A percentile compares a stretch with the other conserved stretches of the same genome.
These are phyloP conservation scores for Neomonachus schauinslandi DNA, from an alignment of 2,113 vertebrate genomes.

Conservation along the genomic window DNA sequence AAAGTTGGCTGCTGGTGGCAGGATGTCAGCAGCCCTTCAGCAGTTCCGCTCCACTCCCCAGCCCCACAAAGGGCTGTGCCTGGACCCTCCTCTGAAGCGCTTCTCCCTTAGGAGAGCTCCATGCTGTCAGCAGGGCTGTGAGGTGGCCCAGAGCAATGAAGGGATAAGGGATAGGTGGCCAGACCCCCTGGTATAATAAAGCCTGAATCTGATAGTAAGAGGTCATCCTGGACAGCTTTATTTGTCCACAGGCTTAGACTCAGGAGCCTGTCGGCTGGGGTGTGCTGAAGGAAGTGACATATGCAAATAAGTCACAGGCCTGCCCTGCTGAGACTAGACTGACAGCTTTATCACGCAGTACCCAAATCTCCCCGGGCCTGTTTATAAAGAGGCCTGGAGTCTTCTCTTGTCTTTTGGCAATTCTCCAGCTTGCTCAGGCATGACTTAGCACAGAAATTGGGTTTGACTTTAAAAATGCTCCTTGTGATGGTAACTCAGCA, in stretches of 20 bases:
- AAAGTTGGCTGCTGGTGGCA: not conserved
- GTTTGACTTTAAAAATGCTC: conserved; percentile 63
- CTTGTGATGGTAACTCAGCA: not conserved
- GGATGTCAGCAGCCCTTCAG: not conserved
- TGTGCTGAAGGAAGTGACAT: conserved; percentile 30
- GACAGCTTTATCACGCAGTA: conserved; percentile 36
- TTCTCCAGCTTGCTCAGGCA: conserved; percentile 37
- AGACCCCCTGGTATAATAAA: not conserved
- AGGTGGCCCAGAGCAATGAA: not conserved
- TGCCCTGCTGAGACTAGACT: not conserved
- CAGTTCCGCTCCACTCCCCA: not conserved
- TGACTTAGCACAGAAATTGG: conserved; percentile 65
- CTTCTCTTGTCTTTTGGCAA: conserved; percentile 58
- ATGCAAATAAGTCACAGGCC: conserved; percentile 51
- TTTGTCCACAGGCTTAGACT: not conserved
- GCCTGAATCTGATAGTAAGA: not conserved
- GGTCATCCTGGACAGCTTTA: not conserved
- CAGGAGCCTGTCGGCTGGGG: not conserved
- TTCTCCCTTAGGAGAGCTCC: not conserved
- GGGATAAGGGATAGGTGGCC: not conserved
- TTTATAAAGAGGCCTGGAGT: conserved; percentile 32
- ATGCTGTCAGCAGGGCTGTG: not conserved
- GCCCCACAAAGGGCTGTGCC: not conserved
- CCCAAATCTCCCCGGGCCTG: conserved; percentile 5
- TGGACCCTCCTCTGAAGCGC: not conserved